phyloP scores from a whole-genome alignment of 1,140 invertebrate genomes.

The Holcopasites calliopsidis region DNA sequence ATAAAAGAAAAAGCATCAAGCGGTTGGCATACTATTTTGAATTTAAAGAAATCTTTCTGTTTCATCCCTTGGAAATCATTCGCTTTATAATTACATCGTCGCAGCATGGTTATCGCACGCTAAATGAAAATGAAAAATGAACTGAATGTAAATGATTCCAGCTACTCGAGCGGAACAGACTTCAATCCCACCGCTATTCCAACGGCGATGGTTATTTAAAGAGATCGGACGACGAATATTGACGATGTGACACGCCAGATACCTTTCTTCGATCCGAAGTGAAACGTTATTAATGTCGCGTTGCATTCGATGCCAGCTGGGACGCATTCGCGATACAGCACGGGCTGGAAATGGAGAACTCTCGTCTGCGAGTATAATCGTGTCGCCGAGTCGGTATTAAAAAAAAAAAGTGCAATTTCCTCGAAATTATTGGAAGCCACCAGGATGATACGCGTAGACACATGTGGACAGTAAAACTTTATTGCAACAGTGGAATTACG shows the following conservation, averaged over 20 bases:
- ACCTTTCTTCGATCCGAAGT: constrained; percentile 6
- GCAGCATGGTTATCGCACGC: no score
- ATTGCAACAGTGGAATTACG: background rate
- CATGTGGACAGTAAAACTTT: background rate
- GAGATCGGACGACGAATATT: constrained; percentile 33
- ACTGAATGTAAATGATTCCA: constrained; percentile 1
- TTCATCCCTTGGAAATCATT: background rate
- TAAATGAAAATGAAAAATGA: no score
- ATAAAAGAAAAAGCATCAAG: no score
- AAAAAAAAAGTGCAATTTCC: constrained; percentile 22
- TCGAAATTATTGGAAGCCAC: constrained; percentile 8
- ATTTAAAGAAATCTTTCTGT: no score
- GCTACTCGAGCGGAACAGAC: no score
- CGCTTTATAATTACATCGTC: no score
- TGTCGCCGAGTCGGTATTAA: constrained; percentile 14
- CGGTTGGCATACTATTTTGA: no score
- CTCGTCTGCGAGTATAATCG: constrained; percentile 4
- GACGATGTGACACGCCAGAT: constrained; percentile 11
- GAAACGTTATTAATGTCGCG: constrained; percentile 34
- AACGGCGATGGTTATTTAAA: constrained; percentile 7
- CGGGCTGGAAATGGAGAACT: background rate
- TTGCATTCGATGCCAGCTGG: background rate
- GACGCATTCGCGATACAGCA: background rate
- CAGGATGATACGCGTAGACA: background rate
- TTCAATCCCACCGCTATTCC: background rate